Evolutionary conservation across 2,113 vertebrate species (phyloP), one percentile per base, ranked within the genome.

Genomic region (Hypocryptadius cinnamomeus): DNA sequence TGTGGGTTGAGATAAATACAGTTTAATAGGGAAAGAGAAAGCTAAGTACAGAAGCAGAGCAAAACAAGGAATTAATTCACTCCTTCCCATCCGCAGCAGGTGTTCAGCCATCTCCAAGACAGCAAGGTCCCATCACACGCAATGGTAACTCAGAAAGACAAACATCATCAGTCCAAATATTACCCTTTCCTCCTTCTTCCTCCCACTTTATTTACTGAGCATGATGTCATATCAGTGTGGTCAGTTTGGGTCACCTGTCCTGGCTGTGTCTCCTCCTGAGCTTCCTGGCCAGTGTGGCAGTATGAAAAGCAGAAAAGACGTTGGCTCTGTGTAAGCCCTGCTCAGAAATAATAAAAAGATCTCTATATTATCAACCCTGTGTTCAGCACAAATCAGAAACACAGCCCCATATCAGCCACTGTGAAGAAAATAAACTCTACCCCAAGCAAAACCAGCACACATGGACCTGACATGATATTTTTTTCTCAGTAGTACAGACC

Each of bases 111-210:
- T 35, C 5, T 3, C 30, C 53, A 53, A 47, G 30, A 40, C 5
- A 61, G 39, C 30, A 76, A 11, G n/a, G 8, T 6, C 14, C 11
- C 47, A 35, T 60, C 53, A 60, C 9, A 10, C 0, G 0, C 22
- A 60, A 35, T 3, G 1, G 13, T 53, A 31, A 16, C 40, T 61
- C 42, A 40, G n/a, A 39, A 82, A 76, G 40, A 69, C 24, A 68
- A 54, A 40, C 4, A 5, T 8, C 16, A n/a, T n/a, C 9, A 31
- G 10, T 57, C 18, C 44, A 44, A 50, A 73, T 11, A 50, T 48
- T 56, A 23, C 15, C 10, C 19, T 21, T 22, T 40, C 30, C 17
- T 76, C 17, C 40, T 24, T 54, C 17, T 47, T 40, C 9, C 9
- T 21, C 11, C 4, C 3, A 6, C 21, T 61, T 82, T 40, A 20